Evolutionary conservation across 2,888 invertebrate genomes (phyloP).

Genomic region (Clunio marinus): DNA sequence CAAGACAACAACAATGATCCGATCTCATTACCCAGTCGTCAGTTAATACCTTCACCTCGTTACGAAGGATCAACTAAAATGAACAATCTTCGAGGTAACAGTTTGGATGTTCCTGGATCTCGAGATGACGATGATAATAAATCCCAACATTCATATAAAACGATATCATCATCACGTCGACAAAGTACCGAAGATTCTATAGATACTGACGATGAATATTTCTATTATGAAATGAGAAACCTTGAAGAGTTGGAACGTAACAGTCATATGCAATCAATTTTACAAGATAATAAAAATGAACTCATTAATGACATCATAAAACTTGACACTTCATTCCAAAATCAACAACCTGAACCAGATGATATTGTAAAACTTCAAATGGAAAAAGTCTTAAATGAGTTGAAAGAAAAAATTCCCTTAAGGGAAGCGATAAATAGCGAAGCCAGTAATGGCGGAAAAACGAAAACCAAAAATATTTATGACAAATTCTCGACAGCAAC

Average conservation of each 20-base stretch:
- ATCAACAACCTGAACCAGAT: not conserved
- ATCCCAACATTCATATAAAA: constrained; percentile 83
- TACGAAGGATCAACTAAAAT: constrained; percentile 57
- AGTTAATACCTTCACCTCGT: constrained; percentile 49
- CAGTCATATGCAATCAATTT: constrained; percentile 57
- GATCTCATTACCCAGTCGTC: not conserved
- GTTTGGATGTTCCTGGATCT: constrained; percentile 73
- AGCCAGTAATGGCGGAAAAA: constrained; percentile 46
- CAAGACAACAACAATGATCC: not conserved
- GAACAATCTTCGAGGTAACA: constrained; percentile 63
- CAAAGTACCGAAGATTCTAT: constrained; percentile 91
- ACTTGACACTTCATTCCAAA: not conserved
- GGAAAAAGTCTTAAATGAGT: constrained; percentile 9
- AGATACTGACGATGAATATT: constrained; percentile 91
- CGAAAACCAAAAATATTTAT: constrained; percentile 43
- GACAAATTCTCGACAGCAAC: constrained; percentile 46
- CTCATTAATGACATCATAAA: constrained; percentile 24
- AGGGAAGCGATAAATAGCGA: constrained; percentile 44
- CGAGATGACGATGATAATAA: constrained; percentile 78
- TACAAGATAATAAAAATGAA: constrained; percentile 42
- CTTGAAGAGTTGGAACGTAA: constrained; percentile 80
- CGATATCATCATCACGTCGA: constrained; percentile 79
- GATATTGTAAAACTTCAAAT: constrained; percentile 23
- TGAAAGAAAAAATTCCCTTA: constrained; percentile 6
- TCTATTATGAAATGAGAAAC: constrained; percentile 81